A percentile compares a stretch with the other conserved stretches of the same genome.
Conservation (phyloP, 2,113 vertebrate genomes). For the Hemiscyllium ocellatum region DNA sequence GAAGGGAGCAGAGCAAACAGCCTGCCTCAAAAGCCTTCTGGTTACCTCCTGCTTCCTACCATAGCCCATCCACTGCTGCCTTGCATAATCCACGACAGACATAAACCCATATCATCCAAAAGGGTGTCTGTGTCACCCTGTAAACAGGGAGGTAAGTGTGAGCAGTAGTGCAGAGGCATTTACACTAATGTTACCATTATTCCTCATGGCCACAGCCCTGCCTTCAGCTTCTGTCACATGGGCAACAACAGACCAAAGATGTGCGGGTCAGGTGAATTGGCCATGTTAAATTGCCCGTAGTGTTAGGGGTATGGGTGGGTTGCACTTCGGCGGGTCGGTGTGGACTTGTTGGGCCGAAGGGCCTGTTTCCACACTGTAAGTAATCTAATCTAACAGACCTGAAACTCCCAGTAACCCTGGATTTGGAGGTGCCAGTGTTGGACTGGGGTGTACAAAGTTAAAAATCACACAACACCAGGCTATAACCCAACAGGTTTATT, state of each 20-base stretch:
- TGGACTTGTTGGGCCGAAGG: too few relatives aligned
- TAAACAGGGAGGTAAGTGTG: not conserved
- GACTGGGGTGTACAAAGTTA: too few relatives aligned
- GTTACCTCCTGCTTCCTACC: not conserved
- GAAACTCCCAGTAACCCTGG: not conserved
- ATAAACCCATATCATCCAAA: not conserved
- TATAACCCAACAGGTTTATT: too few relatives aligned
- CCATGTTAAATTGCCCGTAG: too few relatives aligned
- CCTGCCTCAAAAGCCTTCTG: not conserved
- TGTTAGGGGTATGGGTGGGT: too few relatives aligned
- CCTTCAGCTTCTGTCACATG: not conserved
- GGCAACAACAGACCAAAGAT: not conserved
- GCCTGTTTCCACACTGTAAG: too few relatives aligned
- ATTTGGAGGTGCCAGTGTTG: too few relatives aligned
- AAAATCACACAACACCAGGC: too few relatives aligned
- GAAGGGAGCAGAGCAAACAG: not conserved
- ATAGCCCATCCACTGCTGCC: not conserved
- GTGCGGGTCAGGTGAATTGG: too few relatives aligned
- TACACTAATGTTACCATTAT: not conserved
- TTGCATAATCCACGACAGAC: not conserved
- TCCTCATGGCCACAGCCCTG: not conserved
- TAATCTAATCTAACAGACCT: too few relatives aligned
- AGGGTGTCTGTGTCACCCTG: not conserved
- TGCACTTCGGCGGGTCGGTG: too few relatives aligned
- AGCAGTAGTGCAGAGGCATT: not conserved